Evolutionary conservation across 2,888 invertebrate species (phyloP), one percentile per base, ranked within the genome.

Genomic region (Noctua janthe): DNA sequence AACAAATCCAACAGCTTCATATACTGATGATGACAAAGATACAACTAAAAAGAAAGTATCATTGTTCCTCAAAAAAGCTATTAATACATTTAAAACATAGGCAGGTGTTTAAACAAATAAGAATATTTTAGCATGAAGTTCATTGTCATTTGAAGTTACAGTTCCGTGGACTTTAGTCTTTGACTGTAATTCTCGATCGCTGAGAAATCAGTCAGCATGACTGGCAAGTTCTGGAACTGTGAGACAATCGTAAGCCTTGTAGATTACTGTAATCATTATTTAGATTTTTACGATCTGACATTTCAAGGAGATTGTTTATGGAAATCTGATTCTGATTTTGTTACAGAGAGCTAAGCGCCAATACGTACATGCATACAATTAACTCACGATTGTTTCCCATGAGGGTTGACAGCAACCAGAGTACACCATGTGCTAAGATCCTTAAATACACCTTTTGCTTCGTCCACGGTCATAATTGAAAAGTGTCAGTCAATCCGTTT

Each of bases 61-160:
- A 6, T 49, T 81, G 29, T 71, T 20, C 39, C 29, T 66, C 23
- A 49, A 72, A 72, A 7, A 56, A 71, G 29, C 47, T 67, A 35
- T 59, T 43, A 54, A 64, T 83, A 64, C 11, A 51, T 70, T 72
- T 72, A 29, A 43, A 66, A 74, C 35, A 56, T 29, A 23, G 39
- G 17, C 73, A 67, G 2, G 73, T 69, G 54, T 67, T 71, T 39
- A 73, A 73, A 80, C 35, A 71, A 70, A 69, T 66, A 72, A 71
- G 72, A 84, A 74, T 77, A 84, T 74, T 77, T 81, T 72, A 59
- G 43, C 71, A 81, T 78, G 66, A 85, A 82, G 84, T 85, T 85
- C 85, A 85, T 82, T 82, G 82, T 85, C 82, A 67, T 71, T 85
- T 76, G 29, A 73, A 20, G 70, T 82, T 54, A 82, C 75, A 73